Conservation (phyloP, 2,797 vertebrate species). For the Sebastes nivosus region DNA sequence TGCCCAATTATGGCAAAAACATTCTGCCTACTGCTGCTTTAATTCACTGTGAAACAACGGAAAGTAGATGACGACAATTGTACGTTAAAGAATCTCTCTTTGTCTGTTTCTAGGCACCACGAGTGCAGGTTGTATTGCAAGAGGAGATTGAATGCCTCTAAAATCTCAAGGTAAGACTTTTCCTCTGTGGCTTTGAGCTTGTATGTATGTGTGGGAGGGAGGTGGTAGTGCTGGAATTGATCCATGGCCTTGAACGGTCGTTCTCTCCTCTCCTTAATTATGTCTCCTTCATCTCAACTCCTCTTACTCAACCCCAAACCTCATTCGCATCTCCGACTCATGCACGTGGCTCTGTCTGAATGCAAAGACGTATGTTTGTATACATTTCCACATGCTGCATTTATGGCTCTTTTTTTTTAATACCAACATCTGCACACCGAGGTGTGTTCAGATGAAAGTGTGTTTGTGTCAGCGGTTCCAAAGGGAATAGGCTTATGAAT, state of each 20-base stretch:
- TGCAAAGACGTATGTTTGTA: not conserved
- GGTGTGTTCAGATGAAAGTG: not conserved
- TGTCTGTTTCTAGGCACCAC: constrained; percentile 46
- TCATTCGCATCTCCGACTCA: not conserved
- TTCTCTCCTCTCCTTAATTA: not conserved
- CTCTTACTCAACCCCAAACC: not conserved
- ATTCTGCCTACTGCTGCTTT: not conserved
- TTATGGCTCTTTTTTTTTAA: not conserved
- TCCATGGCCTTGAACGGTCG: constrained; percentile 38
- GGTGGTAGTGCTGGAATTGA: constrained; percentile 16
- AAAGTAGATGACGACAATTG: not conserved
- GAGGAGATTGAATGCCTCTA: constrained; percentile 77
- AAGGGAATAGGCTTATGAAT: not conserved
- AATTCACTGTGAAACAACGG: not conserved
- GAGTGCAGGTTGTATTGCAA: constrained; percentile 60
- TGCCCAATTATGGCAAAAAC: rapidly evolving
- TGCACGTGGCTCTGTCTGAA: not conserved
- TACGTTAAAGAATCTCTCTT: not conserved
- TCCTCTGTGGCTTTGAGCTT: constrained; percentile 26
- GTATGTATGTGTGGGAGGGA: constrained; percentile 5
- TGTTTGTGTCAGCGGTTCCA: constrained; percentile 1
- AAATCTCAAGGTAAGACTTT: constrained; percentile 74
- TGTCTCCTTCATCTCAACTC: not conserved
- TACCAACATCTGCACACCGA: not conserved
- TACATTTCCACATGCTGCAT: not conserved